phyloP scores from a whole-genome alignment of 2,113 vertebrate species.

The Antechinus stuartii region DNA sequence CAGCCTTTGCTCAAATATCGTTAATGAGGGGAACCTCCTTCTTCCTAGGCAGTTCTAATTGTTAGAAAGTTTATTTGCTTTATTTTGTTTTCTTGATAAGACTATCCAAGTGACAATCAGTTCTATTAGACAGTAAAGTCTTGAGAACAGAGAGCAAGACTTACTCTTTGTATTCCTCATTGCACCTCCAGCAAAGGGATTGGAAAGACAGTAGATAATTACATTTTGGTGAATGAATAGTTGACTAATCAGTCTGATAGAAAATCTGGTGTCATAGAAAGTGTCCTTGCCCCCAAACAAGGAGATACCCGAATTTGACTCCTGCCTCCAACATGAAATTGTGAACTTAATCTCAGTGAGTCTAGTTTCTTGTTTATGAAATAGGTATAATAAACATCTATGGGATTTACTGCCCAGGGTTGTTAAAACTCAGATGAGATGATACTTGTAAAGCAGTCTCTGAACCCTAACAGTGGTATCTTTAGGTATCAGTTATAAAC shows the following conservation, averaged over 20 bases:
- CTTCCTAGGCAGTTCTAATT: not conserved
- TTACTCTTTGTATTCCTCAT: not conserved
- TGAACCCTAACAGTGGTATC: no score
- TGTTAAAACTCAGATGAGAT: not conserved
- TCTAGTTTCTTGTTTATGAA: not conserved
- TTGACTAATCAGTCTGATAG: not conserved
- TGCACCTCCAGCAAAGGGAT: not conserved
- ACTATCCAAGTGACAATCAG: not conserved
- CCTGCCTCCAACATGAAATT: not conserved
- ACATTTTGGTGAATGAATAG: not conserved
- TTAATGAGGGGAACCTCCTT: not conserved
- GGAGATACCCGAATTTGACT: not conserved
- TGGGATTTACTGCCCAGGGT: not conserved
- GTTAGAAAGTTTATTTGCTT: not conserved
- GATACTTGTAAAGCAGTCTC: not conserved
- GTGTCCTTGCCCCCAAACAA: not conserved
- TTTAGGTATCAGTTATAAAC: no score
- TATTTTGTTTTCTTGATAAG: not conserved
- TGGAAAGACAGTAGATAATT: not conserved
- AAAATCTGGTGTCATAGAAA: not conserved
- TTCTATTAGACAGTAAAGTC: no score
- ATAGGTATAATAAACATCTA: not conserved
- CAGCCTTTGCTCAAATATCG: not conserved
- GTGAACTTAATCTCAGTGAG: not conserved
- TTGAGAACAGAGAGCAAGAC: not conserved